A percentile compares a stretch with the other conserved stretches of the same genome.
These are phyloP conservation scores for Diglossa cyanea DNA, from an alignment of 2,797 vertebrate genomes.

Conservation along the genomic window DNA sequence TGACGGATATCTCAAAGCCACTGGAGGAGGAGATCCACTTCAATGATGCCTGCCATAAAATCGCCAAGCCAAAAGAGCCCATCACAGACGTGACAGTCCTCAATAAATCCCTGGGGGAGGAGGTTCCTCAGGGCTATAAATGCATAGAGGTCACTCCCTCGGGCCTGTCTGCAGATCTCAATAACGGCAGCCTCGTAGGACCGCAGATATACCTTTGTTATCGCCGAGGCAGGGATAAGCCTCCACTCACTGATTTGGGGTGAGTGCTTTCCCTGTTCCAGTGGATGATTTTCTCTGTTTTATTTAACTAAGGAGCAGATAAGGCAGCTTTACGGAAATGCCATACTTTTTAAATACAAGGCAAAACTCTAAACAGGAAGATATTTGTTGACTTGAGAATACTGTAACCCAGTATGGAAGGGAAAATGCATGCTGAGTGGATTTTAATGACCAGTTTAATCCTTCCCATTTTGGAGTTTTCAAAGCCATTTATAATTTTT, in stretches of 20 bases:
- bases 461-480: not conserved
- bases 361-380: not conserved
- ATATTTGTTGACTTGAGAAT: not conserved
- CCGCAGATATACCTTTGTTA: slow-evolving; percentile 96
- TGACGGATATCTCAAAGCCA: slow-evolving; percentile 91
- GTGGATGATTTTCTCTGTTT: not conserved
- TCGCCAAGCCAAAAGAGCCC: slow-evolving; percentile 89
- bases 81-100: slow-evolving; percentile 95
- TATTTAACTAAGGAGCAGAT: not conserved
- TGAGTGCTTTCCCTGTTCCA: slow-evolving; percentile 73
- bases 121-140: slow-evolving; percentile 89
- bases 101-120: slow-evolving; percentile 93
- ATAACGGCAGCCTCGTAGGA: slow-evolving; percentile 91
- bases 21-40: slow-evolving; percentile 94
- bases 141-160: slow-evolving; percentile 92
- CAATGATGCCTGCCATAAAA: slow-evolving; percentile 88
- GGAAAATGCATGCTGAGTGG: not conserved
- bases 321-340: not conserved
- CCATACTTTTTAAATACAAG: not conserved
- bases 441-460: not conserved
- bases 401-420: not conserved
- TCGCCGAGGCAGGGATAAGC: slow-evolving; percentile 94
- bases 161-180: slow-evolving; percentile 94
- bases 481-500: not conserved
- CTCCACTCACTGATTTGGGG: slow-evolving; percentile 97